These are phyloP conservation scores for Neolamprologus hecqui DNA, from an alignment of 2,113 vertebrate species.

Conservation along the genomic window DNA sequence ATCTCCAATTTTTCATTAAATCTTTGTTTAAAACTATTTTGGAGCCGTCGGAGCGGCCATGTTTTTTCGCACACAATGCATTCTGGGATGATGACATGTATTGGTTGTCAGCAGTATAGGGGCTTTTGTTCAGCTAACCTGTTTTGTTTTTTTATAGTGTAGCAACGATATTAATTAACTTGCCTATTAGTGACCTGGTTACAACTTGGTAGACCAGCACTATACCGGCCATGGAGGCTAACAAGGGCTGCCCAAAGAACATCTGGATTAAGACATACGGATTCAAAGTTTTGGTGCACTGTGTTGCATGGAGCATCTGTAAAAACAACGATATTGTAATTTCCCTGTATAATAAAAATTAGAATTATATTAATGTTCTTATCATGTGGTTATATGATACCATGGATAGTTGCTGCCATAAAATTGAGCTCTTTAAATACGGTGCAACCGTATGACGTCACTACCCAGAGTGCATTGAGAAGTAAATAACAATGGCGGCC, in stretches of 20 bases:
- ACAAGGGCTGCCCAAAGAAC: background rate
- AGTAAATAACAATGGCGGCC: background rate
- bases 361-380: accelerated
- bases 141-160: background rate
- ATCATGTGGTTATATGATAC: background rate
- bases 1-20: background rate
- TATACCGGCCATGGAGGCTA: accelerated
- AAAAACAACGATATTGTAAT: background rate
- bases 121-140: background rate
- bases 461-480: background rate
- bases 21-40: background rate
- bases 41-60: accelerated
- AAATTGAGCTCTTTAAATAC: background rate
- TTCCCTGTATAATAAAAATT: background rate
- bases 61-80: background rate
- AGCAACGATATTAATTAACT: accelerated
- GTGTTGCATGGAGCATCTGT: background rate
- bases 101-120: background rate
- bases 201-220: background rate
- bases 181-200: background rate
- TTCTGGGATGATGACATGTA: background rate
- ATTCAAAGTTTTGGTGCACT: background rate
- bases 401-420: background rate
- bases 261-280: background rate
- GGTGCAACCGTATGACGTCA: background rate